Base-by-base conservation (phyloP, 37 sponge, comb jelly and placozoan genomes). In the Eunapius fragilis region DNA sequence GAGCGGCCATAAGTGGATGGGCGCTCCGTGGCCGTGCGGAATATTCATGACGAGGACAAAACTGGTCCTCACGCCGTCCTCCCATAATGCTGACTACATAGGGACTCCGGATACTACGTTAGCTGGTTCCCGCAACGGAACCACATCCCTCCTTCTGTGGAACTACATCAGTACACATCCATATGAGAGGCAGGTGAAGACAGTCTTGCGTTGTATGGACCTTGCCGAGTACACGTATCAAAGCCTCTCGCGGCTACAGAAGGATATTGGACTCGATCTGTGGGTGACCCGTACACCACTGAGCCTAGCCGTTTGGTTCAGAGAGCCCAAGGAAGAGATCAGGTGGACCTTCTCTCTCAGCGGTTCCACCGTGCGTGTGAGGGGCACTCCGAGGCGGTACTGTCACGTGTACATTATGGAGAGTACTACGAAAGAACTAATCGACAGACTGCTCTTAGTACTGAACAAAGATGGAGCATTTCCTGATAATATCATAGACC, bases 21-120 rank as follows among this genome's bases (percentile, higher is more conserved):
- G 82, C 26, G n/a, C 82, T 69, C 82, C 82, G 7, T 81, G 82
- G 82, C 82, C 82, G 10, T 27, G 31, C 25, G 82, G 71, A 4
- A 70, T 81, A 3, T 81, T 37, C 72, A 81, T 81, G 71, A 70
- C 82, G 27, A 79, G 27, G 68, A 79, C 80, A 0, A 58, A 49
- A 19, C 58, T 79, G n/a, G 45, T 49, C 3, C 80, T 79, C 24
- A n/a, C 2, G 58, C 48, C 80, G 2, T 68, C 25, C 0, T 41
- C 48, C 2, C 5, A 50, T 19, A 37, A 37, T 4, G 80, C 48
- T 14, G 31, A 72, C 30, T 50, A 50, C 50, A 79, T 49, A 9
- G 58, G 48, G 37, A 32, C 31, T 79, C 80, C 80, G 2, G 80
- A 79, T 30, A 50, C 48, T 68, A 79, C 80, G 6, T 27, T 79